Evolutionary conservation across 35 echinoderm and acorn worm species (phyloP).

Genomic region (Lytechinus variegatus): DNA sequence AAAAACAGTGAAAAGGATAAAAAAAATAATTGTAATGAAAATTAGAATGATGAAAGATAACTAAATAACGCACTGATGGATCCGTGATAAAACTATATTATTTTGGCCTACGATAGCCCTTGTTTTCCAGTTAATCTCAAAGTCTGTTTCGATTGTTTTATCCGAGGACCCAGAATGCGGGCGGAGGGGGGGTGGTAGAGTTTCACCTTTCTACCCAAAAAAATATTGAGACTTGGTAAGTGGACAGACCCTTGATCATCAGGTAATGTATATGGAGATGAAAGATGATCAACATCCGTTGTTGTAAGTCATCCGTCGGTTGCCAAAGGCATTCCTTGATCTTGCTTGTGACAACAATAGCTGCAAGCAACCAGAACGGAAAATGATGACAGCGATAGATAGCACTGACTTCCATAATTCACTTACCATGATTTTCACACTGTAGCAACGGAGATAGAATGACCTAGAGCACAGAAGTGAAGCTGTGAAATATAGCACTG

Average conservation of each 20-base stretch:
- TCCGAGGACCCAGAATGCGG: no score
- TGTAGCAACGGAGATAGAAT: neutral
- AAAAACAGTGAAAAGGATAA: no score
- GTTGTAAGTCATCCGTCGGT: neutral
- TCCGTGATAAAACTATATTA: no score
- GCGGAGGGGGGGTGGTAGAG: no score
- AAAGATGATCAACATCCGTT: neutral
- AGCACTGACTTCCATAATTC: constrained; percentile 11
- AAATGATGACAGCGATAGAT: constrained; percentile 3
- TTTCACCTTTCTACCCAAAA: no score
- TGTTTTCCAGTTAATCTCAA: no score
- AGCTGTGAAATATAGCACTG: neutral
- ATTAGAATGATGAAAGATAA: no score
- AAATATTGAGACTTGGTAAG: neutral
- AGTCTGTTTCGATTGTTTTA: no score
- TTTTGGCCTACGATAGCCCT: no score
- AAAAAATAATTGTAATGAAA: no score
- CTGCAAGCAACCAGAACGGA: neutral
- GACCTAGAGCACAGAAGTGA: neutral
- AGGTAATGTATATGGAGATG: neutral
- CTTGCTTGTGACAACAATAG: neutral
- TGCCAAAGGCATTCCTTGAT: neutral
- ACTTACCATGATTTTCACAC: constrained; percentile 12
- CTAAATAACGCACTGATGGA: no score
- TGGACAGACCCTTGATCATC: neutral